Base-by-base conservation (phyloP, 2,888 invertebrate genomes). In the Norana najaformis region DNA sequence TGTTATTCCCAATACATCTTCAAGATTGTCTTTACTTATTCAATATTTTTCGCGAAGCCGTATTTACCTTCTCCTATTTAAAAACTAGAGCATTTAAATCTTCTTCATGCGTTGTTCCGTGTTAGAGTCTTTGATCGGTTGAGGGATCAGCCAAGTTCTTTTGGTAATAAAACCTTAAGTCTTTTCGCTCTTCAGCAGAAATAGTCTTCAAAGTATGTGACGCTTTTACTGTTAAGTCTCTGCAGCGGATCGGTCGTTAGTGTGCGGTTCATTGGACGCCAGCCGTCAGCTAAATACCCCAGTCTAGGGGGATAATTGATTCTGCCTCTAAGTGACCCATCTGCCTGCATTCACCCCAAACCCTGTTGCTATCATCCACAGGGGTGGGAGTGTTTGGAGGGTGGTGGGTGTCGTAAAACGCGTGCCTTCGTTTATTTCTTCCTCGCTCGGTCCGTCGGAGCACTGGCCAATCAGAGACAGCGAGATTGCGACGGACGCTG, bases 301-400 rank as follows among this genome's bases (percentile, higher is more conserved):
- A 69, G 69, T 69, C 69, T n/a, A 69, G 4, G 69, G 69, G 69
- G 69, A n/a, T 69, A 69, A 69, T 69, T 69, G 69, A 69, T 69
- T 69, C 69, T 8, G 69, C n/a, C n/a, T 69, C 69, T 69, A 69
- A 69, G 69, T 69, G 16, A 69, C 69, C 69, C 69, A 69, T 69
- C 69, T 69, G 69, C 69, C 69, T 69, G n/a, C 69, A n/a, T n/a
- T 69, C 69, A 69, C 69, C 69, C 69, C 69, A 69, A 53, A 69
- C 69, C n/a, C 5, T n/a, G 69, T n/a, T 69, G 30, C 69, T 16
- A 69, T 69, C 69, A 69, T 69, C 30, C 30, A 30, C 69, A 6
- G 8, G 30, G 69, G 69, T 30, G 0, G 69, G 69, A 11, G 69
- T 69, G 69, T 69, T 1, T 69, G n/a, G 23, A 47, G 47, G 2